Evolutionary conservation across 2,113 vertebrate genomes (phyloP).

Genomic region (Chunga burmeisteri): DNA sequence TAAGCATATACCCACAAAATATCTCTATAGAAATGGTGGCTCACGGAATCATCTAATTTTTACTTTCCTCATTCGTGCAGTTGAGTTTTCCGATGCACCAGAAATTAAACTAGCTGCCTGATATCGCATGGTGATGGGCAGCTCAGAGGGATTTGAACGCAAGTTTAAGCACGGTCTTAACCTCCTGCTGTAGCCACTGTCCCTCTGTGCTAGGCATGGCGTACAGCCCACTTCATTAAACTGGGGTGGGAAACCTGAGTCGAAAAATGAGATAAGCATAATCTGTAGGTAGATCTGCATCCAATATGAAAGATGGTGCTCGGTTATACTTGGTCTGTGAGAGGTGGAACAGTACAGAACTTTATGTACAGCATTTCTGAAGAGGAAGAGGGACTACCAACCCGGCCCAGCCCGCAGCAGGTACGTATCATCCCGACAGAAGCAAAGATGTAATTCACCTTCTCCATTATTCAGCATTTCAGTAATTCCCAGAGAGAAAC

Average conservation of each 20-base stretch:
- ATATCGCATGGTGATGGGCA: neutral
- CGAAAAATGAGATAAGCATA: neutral
- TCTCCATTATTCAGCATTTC: conserved; percentile 31
- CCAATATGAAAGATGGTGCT: neutral
- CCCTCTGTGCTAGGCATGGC: neutral
- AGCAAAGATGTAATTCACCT: neutral
- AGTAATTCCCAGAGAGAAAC: neutral
- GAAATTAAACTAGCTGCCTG: neutral
- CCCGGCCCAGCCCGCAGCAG: neutral
- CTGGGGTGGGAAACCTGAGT: neutral
- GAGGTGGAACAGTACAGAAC: neutral
- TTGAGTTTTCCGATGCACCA: neutral
- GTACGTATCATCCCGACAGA: neutral
- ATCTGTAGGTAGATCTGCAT: neutral
- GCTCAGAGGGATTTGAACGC: neutral
- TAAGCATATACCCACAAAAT: neutral
- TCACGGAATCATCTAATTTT: neutral
- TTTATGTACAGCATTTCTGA: neutral
- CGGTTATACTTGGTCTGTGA: neutral
- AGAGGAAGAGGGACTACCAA: neutral
- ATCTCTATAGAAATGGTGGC: neutral
- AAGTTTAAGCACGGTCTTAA: neutral
- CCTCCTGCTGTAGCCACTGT: neutral
- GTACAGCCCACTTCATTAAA: neutral
- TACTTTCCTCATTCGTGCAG: neutral